Evolutionary conservation across 2,113 vertebrate species (phyloP).

Genomic region (Nothocercus nigrocapillus): DNA sequence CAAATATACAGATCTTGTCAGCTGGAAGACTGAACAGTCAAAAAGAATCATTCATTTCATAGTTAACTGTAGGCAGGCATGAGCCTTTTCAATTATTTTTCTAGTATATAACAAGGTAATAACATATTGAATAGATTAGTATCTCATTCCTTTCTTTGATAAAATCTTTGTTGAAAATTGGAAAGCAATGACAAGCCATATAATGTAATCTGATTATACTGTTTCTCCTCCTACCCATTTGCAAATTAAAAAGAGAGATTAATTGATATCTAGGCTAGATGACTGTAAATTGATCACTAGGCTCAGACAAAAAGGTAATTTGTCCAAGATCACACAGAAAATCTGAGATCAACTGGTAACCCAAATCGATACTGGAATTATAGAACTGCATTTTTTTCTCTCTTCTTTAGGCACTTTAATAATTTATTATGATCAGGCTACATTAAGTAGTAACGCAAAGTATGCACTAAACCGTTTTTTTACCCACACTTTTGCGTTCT

Average conservation of each 20-base stretch:
- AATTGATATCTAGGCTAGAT: background rate
- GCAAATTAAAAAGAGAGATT: background rate
- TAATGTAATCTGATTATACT: background rate
- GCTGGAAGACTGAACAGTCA: background rate
- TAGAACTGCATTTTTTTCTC: background rate
- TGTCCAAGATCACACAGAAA: background rate
- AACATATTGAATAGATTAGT: background rate
- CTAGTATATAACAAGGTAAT: background rate
- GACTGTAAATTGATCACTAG: background rate
- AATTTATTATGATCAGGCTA: background rate
- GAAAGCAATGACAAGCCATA: background rate
- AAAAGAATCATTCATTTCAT: background rate
- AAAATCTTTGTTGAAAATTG: background rate
- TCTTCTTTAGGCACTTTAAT: background rate
- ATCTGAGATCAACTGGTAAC: background rate
- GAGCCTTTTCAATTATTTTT: background rate
- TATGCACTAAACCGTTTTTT: background rate
- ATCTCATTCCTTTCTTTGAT: background rate
- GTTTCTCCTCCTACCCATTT: background rate
- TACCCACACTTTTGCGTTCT: background rate
- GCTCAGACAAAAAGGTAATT: background rate
- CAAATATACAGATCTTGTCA: background rate
- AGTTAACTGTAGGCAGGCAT: background rate
- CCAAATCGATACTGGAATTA: background rate
- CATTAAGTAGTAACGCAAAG: background rate